These are phyloP conservation scores for Rhabdophis nuchalis DNA, from an alignment of 2,797 vertebrate species.

Conservation along the genomic window DNA sequence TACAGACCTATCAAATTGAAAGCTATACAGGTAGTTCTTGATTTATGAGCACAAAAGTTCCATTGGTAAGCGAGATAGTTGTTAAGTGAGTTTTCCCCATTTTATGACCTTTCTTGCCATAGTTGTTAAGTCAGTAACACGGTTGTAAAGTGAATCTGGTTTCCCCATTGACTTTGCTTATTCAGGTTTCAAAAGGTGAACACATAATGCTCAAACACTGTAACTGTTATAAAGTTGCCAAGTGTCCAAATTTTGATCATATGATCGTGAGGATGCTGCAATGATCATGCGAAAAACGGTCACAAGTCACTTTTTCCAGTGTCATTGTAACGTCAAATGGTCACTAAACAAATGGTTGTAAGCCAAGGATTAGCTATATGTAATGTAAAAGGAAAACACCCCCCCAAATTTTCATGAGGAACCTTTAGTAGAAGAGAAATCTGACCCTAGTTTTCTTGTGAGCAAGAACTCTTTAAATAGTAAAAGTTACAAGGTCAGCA, in stretches of 20 bases:
- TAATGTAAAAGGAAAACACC: not conserved
- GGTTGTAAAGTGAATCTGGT: not conserved
- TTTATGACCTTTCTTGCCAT: not conserved
- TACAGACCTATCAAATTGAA: not conserved
- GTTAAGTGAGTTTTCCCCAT: not conserved
- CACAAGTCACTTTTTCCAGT: too few relatives aligned
- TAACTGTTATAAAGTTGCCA: not conserved
- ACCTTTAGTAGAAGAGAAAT: not conserved
- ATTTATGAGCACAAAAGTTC: too few relatives aligned
- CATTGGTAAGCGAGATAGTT: too few relatives aligned
- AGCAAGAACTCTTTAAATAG: not conserved
- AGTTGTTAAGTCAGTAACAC: not conserved
- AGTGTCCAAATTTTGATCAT: not conserved
- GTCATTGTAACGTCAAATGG: not conserved
- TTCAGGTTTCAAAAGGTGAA: not conserved
- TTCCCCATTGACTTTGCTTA: not conserved
- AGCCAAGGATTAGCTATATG: not conserved
- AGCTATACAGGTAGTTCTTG: too few relatives aligned
- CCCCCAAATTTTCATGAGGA: not conserved
- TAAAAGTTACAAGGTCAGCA: not conserved
- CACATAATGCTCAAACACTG: not conserved
- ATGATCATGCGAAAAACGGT: not conserved
- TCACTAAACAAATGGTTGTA: not conserved
- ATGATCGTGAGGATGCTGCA: not conserved
- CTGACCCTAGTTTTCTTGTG: not conserved